Evolutionary conservation across 2,797 vertebrate genomes (phyloP).

Genomic region (Chrysocyon brachyurus): DNA sequence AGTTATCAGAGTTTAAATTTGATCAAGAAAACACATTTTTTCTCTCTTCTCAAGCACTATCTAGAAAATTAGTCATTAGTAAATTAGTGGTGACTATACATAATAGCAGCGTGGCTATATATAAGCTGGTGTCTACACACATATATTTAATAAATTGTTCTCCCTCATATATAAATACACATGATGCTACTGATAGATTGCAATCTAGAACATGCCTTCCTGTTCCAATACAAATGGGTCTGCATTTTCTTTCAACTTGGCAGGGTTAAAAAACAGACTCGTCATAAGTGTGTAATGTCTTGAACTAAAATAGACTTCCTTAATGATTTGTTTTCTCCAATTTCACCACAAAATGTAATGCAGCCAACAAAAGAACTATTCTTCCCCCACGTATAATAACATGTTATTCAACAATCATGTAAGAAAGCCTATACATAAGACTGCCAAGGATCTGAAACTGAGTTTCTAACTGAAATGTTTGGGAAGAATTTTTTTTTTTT

Average conservation of each 20-base stretch:
- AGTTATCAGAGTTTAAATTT: neutral
- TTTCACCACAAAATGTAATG: conserved; percentile 82
- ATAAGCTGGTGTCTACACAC: neutral
- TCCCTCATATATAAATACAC: neutral
- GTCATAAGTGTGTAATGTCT: conserved; percentile 81
- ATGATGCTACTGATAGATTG: conserved; percentile 60
- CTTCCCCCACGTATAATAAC: conserved; percentile 71
- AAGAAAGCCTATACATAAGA: conserved; percentile 69
- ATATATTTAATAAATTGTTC: neutral
- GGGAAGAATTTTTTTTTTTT: conserved; percentile 67
- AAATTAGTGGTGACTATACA: neutral
- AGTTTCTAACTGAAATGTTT: conserved; percentile 74
- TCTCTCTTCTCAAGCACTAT: neutral
- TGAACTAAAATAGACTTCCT: conserved; percentile 85
- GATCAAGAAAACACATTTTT: neutral
- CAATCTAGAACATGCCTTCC: conserved; percentile 74
- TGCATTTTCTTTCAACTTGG: conserved; percentile 81
- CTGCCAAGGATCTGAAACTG: conserved; percentile 81
- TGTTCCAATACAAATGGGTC: conserved; percentile 74
- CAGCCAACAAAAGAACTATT: conserved; percentile 83
- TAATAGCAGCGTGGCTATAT: neutral
- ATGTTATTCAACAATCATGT: conserved; percentile 81
- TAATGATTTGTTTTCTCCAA: conserved; percentile 83
- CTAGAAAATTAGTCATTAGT: conserved; percentile 37
- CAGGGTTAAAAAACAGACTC: conserved; percentile 78